phyloP scores from a whole-genome alignment of 2,113 vertebrate species.

The Chloebia gouldiae region DNA sequence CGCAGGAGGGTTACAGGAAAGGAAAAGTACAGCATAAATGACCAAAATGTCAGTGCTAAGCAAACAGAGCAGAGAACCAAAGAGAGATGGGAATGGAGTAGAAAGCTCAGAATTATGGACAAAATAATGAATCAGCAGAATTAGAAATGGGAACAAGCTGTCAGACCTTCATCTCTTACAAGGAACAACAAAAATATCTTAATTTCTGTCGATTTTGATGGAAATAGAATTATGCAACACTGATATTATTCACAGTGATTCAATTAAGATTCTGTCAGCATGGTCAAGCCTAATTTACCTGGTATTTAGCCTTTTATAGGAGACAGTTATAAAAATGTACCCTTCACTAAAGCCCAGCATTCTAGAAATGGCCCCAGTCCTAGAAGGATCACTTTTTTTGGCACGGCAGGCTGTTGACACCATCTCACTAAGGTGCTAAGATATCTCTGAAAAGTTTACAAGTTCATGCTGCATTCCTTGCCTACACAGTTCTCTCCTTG shows the following conservation, averaged over 20 bases:
- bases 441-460: neutral
- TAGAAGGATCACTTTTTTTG: neutral
- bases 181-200: neutral
- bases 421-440: neutral
- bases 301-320: slow-evolving; percentile 26
- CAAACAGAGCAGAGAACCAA: neutral
- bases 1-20: neutral
- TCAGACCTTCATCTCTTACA: neutral
- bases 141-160: neutral
- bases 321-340: slow-evolving; percentile 9
- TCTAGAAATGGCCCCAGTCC: neutral
- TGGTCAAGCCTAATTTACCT: slow-evolving; percentile 11
- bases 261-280: slow-evolving; percentile 49
- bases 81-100: neutral
- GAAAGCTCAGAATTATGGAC: neutral
- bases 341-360: neutral
- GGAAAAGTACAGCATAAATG: neutral
- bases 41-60: neutral
- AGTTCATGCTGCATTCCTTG: neutral
- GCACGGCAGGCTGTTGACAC: neutral
- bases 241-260: slow-evolving; percentile 34
- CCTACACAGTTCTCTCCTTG: neutral
- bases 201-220: neutral
- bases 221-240: slow-evolving; percentile 33
- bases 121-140: neutral